Evolutionary conservation across 2,113 vertebrate genomes (phyloP), one percentile per base, ranked within the genome.

Genomic region (Mionectes macconnelli): DNA sequence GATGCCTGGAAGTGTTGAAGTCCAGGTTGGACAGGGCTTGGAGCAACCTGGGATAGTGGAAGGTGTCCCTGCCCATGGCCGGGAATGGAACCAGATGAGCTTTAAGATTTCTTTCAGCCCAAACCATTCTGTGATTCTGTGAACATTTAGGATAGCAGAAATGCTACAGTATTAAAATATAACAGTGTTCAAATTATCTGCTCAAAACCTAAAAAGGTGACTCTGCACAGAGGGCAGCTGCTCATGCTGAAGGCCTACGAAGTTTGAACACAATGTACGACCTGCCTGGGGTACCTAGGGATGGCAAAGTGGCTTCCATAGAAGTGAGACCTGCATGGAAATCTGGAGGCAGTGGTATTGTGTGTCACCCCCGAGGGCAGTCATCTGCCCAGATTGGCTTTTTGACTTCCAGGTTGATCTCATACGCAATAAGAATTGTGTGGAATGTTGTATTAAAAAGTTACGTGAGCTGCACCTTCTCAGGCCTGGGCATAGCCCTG

Each of bases 261-360:
- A 42, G 17, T 10, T 47, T 49, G 4, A 44, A 3, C 40, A 9
- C 8, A 12, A 3, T 0, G 0, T 2, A 23, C n/a, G 23, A 6
- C 55, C 69, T 39, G 7, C 35, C 28, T 67, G 56, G 25, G 5
- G 3, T 39, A 2, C 31, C 14, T 37, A 24, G 33, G 16, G 10
- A 31, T 73, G 78, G 63, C 47, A 22, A 37, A 33, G 14, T 7
- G 22, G 2, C 37, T 70, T 50, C 33, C 2, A 21, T 5, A 7
- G 7, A 33, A 67, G 14, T 49, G 39, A 40, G 28, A 7, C 6
- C 20, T 53, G 0, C 0, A 0, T 45, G 42, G 35, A 64, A 15
- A 57, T 39, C 37, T 18, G 40, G 7, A 35, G 23, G 8, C 53
- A 15, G 2, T 8, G 39, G 24, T 68, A 39, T n/a, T 28, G 11